Conservation (phyloP, 2,113 vertebrate species). For the Craseonycteris thonglongyai region DNA sequence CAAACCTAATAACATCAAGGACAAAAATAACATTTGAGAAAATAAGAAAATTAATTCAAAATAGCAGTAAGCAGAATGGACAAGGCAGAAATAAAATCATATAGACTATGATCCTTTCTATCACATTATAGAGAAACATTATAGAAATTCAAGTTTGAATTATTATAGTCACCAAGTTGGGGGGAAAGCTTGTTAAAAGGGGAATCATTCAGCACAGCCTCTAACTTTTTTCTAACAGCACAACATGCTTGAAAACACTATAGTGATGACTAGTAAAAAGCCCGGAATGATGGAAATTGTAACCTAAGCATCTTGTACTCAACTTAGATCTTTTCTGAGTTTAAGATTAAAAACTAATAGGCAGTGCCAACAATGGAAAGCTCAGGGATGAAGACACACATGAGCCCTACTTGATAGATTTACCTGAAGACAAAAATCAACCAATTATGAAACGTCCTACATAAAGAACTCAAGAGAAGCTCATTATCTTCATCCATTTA, state of each 20-base stretch:
- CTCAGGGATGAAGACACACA: not conserved
- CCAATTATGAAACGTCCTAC: not conserved
- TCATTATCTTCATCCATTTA: not conserved
- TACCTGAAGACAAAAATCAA: not conserved
- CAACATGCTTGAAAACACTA: not conserved
- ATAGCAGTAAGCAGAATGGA: not conserved
- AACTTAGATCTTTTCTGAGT: not conserved
- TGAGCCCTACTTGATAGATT: not conserved
- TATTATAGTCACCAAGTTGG: not conserved
- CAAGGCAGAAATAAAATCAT: not conserved
- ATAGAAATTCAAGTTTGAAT: not conserved
- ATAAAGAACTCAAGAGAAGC: not conserved
- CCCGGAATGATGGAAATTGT: not conserved
- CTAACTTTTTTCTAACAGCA: not conserved
- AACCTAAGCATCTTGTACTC: not conserved
- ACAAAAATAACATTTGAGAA: not conserved
- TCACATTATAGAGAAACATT: not conserved
- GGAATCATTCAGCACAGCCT: not conserved
- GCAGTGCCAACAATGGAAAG: not conserved
- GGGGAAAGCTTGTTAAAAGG: not conserved
- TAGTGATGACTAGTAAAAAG: not conserved
- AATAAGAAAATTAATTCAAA: conserved; percentile 2
- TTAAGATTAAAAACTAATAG: not conserved
- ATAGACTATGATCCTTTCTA: not conserved
- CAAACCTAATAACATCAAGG: not conserved